Percentiles rank a stretch among this genome's conserved stretches.
Evolutionary conservation across 1,140 invertebrate species (phyloP).

Genomic region (Globodera ellingtonae): DNA sequence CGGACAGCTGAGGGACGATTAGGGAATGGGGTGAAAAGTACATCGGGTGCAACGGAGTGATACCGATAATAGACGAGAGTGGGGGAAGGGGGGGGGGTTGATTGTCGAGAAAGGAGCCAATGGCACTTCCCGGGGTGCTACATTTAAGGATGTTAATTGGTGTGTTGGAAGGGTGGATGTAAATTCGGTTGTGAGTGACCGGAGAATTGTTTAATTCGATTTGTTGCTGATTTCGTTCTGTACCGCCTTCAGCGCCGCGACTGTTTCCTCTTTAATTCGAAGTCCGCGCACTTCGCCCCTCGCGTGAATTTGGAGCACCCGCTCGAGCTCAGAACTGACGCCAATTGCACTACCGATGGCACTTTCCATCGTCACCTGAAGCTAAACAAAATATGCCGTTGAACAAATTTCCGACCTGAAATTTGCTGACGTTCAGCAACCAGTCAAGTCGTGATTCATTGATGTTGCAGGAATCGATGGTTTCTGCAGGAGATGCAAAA

Average conservation of each 20-base stretch:
- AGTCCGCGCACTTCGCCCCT: background rate
- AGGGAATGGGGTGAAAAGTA: too few relatives aligned
- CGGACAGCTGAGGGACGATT: too few relatives aligned
- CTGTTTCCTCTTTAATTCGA: background rate
- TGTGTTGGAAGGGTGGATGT: too few relatives aligned
- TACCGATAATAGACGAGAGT: too few relatives aligned
- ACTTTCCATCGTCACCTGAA: background rate
- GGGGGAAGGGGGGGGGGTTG: too few relatives aligned
- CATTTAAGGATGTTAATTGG: too few relatives aligned
- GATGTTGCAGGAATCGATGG: slow-evolving; percentile 29
- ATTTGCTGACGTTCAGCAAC: slow-evolving; percentile 31
- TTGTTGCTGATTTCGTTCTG: background rate
- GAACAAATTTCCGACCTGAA: slow-evolving; percentile 6
- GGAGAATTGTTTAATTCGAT: too few relatives aligned
- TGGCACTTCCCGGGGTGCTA: too few relatives aligned
- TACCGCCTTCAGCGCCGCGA: background rate
- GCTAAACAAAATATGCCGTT: background rate
- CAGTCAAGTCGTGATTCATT: slow-evolving; percentile 30
- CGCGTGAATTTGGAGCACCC: background rate
- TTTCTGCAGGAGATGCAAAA: background rate
- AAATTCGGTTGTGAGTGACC: background rate
- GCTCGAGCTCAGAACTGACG: background rate
- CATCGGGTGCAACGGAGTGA: too few relatives aligned
- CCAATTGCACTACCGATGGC: background rate
- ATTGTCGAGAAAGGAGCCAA: too few relatives aligned